Conservation (phyloP, 2,113 vertebrate species). For the Thermophis baileyi region DNA sequence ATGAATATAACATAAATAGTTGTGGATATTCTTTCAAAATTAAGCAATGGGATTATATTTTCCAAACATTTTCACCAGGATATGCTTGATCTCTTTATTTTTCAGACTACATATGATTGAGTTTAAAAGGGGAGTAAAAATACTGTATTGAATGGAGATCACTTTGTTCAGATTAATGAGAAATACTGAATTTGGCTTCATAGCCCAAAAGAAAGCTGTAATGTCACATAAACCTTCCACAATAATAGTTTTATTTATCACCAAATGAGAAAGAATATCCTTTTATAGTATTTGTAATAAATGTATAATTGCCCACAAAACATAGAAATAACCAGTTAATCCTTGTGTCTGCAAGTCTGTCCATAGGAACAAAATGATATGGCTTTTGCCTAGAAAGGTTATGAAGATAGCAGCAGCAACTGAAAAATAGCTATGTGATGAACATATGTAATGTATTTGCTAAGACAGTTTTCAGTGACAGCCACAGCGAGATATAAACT, state of each 20-base stretch:
- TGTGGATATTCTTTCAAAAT: neutral
- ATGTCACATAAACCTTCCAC: neutral
- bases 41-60: neutral
- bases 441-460: neutral
- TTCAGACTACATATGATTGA: slow-evolving; percentile 43
- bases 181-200: neutral
- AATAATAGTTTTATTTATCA: neutral
- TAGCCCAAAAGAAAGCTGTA: neutral
- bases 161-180: slow-evolving; percentile 33
- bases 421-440: neutral
- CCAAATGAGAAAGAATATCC: neutral
- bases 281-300: neutral
- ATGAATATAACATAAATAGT: neutral
- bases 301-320: neutral
- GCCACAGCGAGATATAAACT: neutral
- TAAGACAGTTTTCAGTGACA: neutral
- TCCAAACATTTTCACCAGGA: slow-evolving; percentile 37
- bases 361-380: neutral
- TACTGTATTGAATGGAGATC: slow-evolving; percentile 32
- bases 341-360: neutral
- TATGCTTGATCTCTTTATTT: slow-evolving; percentile 49
- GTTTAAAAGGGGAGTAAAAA: slow-evolving; percentile 7
- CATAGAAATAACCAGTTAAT: neutral
- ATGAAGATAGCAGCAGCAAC: neutral
- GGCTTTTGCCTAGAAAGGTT: neutral